Percentiles rank a stretch among this genome's conserved stretches.
Conservation (phyloP, 2,797 vertebrate genomes). For the Anniella stebbinsi region DNA sequence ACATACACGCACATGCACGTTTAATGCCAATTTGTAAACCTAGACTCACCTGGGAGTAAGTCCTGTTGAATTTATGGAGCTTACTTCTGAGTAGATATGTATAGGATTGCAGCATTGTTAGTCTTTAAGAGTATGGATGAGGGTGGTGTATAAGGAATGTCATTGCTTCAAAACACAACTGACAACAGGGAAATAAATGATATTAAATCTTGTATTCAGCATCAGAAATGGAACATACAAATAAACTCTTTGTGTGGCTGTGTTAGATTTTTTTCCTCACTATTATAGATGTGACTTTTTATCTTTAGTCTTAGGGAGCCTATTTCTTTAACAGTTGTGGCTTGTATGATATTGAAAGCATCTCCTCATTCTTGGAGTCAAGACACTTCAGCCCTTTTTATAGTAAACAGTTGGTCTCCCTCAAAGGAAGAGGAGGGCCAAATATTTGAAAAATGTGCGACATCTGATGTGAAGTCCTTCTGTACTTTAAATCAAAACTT, state of each 20-base stretch:
- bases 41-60: not conserved
- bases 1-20: not conserved
- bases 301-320: not conserved
- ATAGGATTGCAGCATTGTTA: not conserved
- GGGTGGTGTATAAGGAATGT: not conserved
- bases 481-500: not conserved
- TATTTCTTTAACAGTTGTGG: not conserved
- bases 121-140: not conserved
- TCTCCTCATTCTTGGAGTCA: not conserved
- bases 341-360: not conserved
- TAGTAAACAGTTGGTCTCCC: fast-evolving
- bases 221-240: not conserved
- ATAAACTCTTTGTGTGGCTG: not conserved
- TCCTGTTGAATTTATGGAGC: not conserved
- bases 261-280: not conserved
- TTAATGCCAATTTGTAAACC: not conserved
- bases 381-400: fast-evolving
- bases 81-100: not conserved
- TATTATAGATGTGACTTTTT: too few relatives aligned
- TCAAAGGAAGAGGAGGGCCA: not conserved
- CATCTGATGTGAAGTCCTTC: not conserved
- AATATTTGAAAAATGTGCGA: not conserved
- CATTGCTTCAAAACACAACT: not conserved
- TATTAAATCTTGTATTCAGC: not conserved
- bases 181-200: not conserved